Conservation (phyloP, 2,113 vertebrate genomes). For the Pan paniscus region DNA sequence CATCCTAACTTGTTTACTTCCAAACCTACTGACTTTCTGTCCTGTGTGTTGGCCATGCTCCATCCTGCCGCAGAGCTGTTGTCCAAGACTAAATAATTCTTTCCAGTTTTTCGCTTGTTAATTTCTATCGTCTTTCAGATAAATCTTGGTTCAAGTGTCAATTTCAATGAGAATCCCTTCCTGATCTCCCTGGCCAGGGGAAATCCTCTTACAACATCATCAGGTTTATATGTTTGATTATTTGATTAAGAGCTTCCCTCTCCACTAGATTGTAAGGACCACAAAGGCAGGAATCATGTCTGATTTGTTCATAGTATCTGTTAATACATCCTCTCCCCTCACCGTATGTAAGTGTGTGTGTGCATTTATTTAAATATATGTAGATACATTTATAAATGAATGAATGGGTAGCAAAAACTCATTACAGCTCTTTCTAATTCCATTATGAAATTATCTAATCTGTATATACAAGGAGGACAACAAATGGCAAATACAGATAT, state of each 20-base stretch:
- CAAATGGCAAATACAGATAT: background rate
- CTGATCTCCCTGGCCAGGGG: background rate
- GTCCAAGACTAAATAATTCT: background rate
- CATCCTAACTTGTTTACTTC: background rate
- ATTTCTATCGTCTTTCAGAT: background rate
- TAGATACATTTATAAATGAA: background rate
- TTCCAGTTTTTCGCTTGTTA: background rate
- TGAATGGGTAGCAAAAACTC: background rate
- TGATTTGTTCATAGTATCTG: background rate
- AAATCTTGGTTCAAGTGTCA: background rate
- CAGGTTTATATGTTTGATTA: background rate
- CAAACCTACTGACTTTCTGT: background rate
- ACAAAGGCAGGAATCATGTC: background rate
- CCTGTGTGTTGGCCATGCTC: background rate
- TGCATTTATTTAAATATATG: background rate
- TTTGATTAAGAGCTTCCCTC: background rate
- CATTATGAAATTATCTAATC: background rate
- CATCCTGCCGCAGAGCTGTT: background rate
- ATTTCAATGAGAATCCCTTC: background rate
- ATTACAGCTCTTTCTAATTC: background rate
- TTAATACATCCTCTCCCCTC: background rate
- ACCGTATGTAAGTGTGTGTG: accelerated
- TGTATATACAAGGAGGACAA: background rate
- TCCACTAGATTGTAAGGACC: background rate
- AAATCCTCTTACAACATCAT: background rate